Percentiles rank a stretch among this genome's conserved stretches.
Evolutionary conservation across 2,888 invertebrate species (phyloP).

Genomic region (Operophtera brumata): DNA sequence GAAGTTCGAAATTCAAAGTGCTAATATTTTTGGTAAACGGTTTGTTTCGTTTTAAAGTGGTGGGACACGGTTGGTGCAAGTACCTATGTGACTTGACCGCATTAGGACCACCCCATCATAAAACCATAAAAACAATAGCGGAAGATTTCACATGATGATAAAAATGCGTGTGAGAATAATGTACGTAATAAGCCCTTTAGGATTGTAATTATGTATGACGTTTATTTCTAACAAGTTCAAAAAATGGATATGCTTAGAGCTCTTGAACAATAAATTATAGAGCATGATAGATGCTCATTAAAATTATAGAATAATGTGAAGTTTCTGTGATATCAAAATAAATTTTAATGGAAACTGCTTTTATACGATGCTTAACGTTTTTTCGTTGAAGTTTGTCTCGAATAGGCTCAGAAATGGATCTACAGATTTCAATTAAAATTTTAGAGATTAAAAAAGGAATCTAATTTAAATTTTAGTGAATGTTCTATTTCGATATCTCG

Average conservation of each 20-base stretch:
- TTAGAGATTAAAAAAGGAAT: too few species aligned
- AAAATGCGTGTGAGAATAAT: slow-evolving; percentile 41
- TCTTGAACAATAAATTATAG: not conserved
- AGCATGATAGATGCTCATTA: not conserved
- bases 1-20: slow-evolving; percentile 14
- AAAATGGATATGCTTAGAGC: not conserved
- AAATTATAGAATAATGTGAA: too few species aligned
- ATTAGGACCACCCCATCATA: slow-evolving; percentile 33
- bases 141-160: slow-evolving; percentile 52
- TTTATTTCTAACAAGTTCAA: slow-evolving; percentile 7
- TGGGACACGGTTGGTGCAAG: slow-evolving; percentile 5
- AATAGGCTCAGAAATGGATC: too few species aligned
- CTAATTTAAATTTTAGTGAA: too few species aligned
- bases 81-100: slow-evolving; percentile 24
- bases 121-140: slow-evolving; percentile 39
- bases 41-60: not conserved
- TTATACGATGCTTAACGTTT: too few species aligned
- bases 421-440: too few species aligned
- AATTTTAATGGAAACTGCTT: too few species aligned
- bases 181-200: slow-evolving; percentile 31
- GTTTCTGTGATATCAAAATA: too few species aligned
- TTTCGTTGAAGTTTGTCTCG: too few species aligned
- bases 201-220: slow-evolving; percentile 2
- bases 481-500: too few species aligned
- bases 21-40: slow-evolving; percentile 28